These are phyloP conservation scores for Karalla daura DNA, from an alignment of 2,797 vertebrate species.

Conservation along the genomic window DNA sequence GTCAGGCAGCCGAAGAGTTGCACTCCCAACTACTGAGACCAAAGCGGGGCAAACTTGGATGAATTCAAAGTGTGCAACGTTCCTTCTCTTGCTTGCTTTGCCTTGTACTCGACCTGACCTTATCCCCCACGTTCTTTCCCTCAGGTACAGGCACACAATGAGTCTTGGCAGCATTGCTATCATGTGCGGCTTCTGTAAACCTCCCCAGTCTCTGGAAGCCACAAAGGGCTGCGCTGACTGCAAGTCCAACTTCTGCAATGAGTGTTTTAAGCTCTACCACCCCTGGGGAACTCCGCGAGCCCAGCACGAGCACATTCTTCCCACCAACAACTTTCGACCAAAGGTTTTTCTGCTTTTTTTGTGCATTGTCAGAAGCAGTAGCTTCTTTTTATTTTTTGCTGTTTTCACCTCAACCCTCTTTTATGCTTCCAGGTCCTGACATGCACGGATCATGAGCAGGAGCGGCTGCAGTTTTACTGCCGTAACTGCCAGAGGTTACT, in stretches of 20 bases:
- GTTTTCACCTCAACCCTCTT: neutral
- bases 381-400: neutral
- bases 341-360: constrained; percentile 85
- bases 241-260: constrained; percentile 95
- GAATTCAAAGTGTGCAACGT: constrained; percentile 16
- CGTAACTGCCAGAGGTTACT: constrained; percentile 92
- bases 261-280: constrained; percentile 98
- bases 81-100: neutral
- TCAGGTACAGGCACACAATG: constrained; percentile 90
- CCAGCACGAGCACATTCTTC: constrained; percentile 94
- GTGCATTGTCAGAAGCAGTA: neutral
- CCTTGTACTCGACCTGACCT: neutral
- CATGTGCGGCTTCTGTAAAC: constrained; percentile 96
- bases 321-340: constrained; percentile 94
- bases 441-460: constrained; percentile 94
- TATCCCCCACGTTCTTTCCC: constrained; percentile 34
- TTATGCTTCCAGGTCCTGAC: constrained; percentile 86
- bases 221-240: constrained; percentile 97
- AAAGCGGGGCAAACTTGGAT: constrained; percentile 47
- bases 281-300: constrained; percentile 97
- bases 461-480: constrained; percentile 94
- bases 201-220: constrained; percentile 91
- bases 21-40: constrained; percentile 39
- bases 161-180: constrained; percentile 91
- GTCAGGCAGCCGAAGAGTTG: constrained; percentile 53